These are phyloP conservation scores for Takifugu flavidus DNA, from an alignment of 2,113 vertebrate genomes.

Conservation along the genomic window DNA sequence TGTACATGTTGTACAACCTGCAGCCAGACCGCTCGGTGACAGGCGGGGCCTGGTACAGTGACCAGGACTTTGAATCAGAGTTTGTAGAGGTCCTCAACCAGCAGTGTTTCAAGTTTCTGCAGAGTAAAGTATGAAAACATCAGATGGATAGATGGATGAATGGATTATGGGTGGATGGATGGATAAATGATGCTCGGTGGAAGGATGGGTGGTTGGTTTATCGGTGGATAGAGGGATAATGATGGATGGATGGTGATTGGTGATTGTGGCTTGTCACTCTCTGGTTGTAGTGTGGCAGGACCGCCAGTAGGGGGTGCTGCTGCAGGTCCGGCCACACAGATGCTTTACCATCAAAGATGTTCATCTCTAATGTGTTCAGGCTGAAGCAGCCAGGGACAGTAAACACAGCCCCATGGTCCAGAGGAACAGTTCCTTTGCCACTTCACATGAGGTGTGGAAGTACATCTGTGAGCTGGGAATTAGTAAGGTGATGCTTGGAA, in stretches of 20 bases:
- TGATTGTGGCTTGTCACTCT: too few species aligned
- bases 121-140: conserved; percentile 82
- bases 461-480: conserved; percentile 97
- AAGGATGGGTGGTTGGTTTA: too few species aligned
- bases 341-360: too few species aligned
- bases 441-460: conserved; percentile 98
- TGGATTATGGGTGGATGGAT: too few species aligned
- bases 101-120: conserved; percentile 96
- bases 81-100: conserved; percentile 98
- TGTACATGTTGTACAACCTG: conserved; percentile 96
- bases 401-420: conserved; percentile 97
- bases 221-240: too few species aligned
- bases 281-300: too few species aligned
- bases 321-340: too few species aligned
- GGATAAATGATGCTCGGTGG: too few species aligned
- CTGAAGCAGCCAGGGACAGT: conserved; percentile 85
- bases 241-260: too few species aligned
- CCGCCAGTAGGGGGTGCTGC: too few species aligned
- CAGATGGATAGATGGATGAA: too few species aligned
- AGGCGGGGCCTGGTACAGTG: conserved; percentile 96
- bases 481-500: conserved; percentile 73
- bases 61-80: conserved; percentile 99
- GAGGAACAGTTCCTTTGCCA: conserved; percentile 94
- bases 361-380: conserved; percentile 15
- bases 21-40: conserved; percentile 96